A percentile compares a stretch with the other conserved stretches of the same genome.
phyloP scores from a whole-genome alignment of 2,797 vertebrate genomes.

The Scolopax bukidnonensis region DNA sequence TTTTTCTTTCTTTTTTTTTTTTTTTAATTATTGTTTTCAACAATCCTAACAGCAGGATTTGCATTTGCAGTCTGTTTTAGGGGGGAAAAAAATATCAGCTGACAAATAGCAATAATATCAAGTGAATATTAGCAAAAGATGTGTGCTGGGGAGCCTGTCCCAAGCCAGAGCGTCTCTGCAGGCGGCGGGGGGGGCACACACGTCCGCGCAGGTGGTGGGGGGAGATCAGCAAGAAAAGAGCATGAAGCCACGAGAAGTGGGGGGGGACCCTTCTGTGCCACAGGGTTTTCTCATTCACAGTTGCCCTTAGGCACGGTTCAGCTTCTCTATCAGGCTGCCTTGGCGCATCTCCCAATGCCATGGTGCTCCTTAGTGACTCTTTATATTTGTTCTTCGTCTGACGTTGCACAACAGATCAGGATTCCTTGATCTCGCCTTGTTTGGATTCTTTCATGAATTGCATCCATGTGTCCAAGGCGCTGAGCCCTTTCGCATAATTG shows the following conservation, averaged over 20 bases:
- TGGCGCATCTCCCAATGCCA: not conserved
- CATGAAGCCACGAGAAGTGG: not conserved
- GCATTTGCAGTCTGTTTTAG: slow-evolving; percentile 60
- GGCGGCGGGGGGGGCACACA: not conserved
- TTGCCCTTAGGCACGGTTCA: not conserved
- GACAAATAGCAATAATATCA: slow-evolving; percentile 38
- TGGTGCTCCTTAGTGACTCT: slow-evolving; percentile 3
- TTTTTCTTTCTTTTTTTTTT: not conserved
- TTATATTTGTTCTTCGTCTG: not conserved
- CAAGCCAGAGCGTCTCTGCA: not conserved
- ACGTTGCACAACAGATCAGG: slow-evolving; percentile 20
- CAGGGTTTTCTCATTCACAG: not conserved
- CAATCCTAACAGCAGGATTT: slow-evolving; percentile 14
- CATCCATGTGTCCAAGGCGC: not conserved
- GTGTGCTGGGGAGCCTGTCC: not conserved
- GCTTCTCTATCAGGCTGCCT: not conserved
- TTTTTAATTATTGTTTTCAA: not conserved
- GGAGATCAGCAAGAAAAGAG: not conserved
- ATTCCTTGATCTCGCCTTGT: slow-evolving; percentile 11
- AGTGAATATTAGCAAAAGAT: slow-evolving; percentile 53
- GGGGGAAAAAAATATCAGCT: slow-evolving; percentile 24
- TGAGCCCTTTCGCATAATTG: slow-evolving; percentile 9
- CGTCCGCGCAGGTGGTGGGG: not conserved
- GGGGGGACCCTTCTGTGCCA: not conserved
- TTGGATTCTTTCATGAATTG: not conserved